Evolutionary conservation across 2,797 vertebrate species (phyloP).

Genomic region (Xenopus petersii): DNA sequence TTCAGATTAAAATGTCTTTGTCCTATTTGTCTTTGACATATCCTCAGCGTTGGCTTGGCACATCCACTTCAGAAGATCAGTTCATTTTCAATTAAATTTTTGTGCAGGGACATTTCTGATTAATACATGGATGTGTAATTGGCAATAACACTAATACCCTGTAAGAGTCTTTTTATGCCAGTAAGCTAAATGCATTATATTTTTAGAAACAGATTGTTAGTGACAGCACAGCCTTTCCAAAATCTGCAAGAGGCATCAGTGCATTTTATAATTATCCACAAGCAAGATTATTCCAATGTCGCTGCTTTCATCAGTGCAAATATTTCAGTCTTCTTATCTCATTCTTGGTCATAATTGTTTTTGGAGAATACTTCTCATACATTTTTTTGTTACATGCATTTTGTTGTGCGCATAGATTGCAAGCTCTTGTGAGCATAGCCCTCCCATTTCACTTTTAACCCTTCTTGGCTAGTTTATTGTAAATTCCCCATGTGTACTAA

Average conservation of each 20-base stretch:
- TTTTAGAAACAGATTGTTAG: conserved; percentile 27
- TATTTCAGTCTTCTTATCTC: too few species aligned
- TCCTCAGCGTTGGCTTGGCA: background rate
- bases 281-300: background rate
- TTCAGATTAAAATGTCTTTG: too few species aligned
- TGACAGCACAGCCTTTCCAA: conserved; percentile 8
- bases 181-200: conserved; percentile 18
- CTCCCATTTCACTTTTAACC: too few species aligned
- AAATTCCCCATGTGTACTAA: too few species aligned
- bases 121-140: background rate
- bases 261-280: conserved; percentile 28
- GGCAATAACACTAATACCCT: background rate
- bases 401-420: too few species aligned
- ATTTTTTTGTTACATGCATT: too few species aligned
- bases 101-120: background rate
- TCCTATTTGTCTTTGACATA: background rate
- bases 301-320: too few species aligned
- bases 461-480: too few species aligned
- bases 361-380: too few species aligned
- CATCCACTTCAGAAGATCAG: background rate
- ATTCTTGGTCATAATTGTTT: too few species aligned
- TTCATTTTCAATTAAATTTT: conserved; percentile 1
- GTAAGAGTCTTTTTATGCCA: conserved; percentile 19
- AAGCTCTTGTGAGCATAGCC: too few species aligned
- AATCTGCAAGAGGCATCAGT: conserved; percentile 2